phyloP scores from a whole-genome alignment of 2,797 vertebrate species.

The Diplodus puntazzo region DNA sequence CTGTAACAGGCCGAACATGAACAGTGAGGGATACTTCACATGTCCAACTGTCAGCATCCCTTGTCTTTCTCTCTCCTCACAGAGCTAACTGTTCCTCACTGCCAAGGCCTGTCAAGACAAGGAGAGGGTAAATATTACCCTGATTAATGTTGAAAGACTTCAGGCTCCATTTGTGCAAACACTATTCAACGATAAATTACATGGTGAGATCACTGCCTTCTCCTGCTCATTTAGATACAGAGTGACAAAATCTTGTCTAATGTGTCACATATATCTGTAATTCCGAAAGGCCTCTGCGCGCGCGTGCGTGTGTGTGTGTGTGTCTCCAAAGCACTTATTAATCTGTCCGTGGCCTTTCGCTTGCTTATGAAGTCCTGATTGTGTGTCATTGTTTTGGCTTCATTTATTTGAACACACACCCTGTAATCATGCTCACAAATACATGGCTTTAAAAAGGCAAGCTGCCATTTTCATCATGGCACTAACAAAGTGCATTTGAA shows the following conservation, averaged over 20 bases:
- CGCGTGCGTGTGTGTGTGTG: conserved; percentile 43
- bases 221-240: conserved; percentile 75
- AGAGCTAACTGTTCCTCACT: conserved; percentile 54
- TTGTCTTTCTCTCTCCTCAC: conserved; percentile 36
- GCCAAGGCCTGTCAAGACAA: conserved; percentile 63
- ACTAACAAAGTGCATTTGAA: conserved; percentile 86
- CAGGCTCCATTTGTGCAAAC: conserved; percentile 76
- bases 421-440: conserved; percentile 86
- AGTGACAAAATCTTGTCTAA: conserved; percentile 78
- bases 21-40: conserved; percentile 26
- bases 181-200: conserved; percentile 81
- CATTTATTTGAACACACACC: conserved; percentile 88
- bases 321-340: conserved; percentile 82
- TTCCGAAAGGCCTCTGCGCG: conserved; percentile 73
- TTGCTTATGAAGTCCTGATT: conserved; percentile 87
- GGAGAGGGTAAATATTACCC: conserved; percentile 69
- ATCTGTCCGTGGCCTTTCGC: conserved; percentile 85
- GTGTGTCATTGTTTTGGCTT: conserved; percentile 86
- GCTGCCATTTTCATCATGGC: conserved; percentile 86
- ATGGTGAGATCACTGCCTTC: conserved; percentile 78
- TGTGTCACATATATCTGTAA: conserved; percentile 83
- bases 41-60: conserved; percentile 30
- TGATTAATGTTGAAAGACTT: conserved; percentile 75
- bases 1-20: conserved; percentile 25
- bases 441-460: conserved; percentile 83